A percentile compares a stretch with the other conserved stretches of the same genome.
These are phyloP conservation scores for Artemia sinica DNA, from an alignment of 2,888 invertebrate species.

Conservation along the genomic window DNA sequence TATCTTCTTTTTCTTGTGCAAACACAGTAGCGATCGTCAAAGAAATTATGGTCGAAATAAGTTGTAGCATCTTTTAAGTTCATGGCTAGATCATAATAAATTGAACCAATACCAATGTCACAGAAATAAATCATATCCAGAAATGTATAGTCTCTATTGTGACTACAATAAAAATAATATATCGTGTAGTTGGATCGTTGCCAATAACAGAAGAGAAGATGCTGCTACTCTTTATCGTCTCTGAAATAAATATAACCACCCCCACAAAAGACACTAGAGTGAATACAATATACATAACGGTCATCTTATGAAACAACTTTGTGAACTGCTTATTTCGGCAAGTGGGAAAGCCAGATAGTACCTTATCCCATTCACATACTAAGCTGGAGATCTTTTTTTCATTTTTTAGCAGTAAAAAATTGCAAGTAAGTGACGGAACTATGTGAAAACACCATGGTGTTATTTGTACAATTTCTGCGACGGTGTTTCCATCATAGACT, in stretches of 20 bases:
- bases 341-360: not conserved
- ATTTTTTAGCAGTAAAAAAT: not conserved
- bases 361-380: not conserved
- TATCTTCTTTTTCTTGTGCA: not conserved
- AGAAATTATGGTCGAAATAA: slow-evolving; percentile 2
- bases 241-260: slow-evolving; percentile 1
- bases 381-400: not conserved
- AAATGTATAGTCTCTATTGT: slow-evolving; percentile 6
- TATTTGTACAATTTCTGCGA: not conserved
- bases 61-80: slow-evolving; percentile 8
- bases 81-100: not conserved
- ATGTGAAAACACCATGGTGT: slow-evolving; percentile 4
- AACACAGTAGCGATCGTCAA: not conserved
- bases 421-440: slow-evolving; percentile 1
- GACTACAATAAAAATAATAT: not conserved
- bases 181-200: not conserved
- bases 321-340: slow-evolving; percentile 4
- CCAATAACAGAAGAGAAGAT: slow-evolving; percentile 3
- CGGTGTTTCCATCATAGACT: not conserved
- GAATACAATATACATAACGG: not conserved
- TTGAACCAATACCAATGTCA: slow-evolving; percentile 11
- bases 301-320: not conserved
- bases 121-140: slow-evolving; percentile 1
- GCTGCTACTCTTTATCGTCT: not conserved
- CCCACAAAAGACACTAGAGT: not conserved